Evolutionary conservation across 2,113 vertebrate species (phyloP).

Genomic region (Odontophorus gujanensis): DNA sequence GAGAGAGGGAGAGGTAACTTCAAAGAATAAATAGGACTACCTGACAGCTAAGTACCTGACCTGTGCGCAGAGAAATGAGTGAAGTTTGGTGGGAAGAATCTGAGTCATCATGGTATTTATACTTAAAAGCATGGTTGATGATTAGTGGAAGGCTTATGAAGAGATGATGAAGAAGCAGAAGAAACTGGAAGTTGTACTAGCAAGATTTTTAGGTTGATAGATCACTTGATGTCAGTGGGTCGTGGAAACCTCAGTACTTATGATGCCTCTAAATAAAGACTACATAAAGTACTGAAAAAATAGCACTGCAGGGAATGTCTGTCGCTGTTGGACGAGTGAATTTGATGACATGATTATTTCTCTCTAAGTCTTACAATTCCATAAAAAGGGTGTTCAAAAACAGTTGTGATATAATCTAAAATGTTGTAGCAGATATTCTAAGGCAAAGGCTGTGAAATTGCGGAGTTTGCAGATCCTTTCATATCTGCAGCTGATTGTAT

Average conservation of each 20-base stretch:
- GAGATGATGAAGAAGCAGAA: neutral
- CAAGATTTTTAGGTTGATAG: neutral
- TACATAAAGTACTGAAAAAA: neutral
- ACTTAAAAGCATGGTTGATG: neutral
- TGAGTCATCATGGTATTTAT: neutral
- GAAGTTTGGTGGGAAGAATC: neutral
- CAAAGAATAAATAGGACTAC: neutral
- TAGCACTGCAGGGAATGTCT: neutral
- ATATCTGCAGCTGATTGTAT: conserved; percentile 33
- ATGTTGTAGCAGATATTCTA: neutral
- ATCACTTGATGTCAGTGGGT: neutral
- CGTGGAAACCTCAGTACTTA: neutral
- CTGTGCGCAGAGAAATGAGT: neutral
- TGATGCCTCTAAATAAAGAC: neutral
- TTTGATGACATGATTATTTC: neutral
- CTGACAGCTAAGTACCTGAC: neutral
- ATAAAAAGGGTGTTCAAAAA: rapidly evolving
- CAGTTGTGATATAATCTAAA: neutral
- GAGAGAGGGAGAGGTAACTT: neutral
- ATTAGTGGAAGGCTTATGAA: neutral
- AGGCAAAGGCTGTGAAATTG: conserved; percentile 38
- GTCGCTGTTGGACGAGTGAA: neutral
- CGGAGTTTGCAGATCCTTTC: conserved; percentile 44
- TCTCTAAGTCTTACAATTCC: neutral
- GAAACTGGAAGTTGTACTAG: neutral